phyloP scores from a whole-genome alignment of 2,888 invertebrate genomes.

The Dendrolimus pini region DNA sequence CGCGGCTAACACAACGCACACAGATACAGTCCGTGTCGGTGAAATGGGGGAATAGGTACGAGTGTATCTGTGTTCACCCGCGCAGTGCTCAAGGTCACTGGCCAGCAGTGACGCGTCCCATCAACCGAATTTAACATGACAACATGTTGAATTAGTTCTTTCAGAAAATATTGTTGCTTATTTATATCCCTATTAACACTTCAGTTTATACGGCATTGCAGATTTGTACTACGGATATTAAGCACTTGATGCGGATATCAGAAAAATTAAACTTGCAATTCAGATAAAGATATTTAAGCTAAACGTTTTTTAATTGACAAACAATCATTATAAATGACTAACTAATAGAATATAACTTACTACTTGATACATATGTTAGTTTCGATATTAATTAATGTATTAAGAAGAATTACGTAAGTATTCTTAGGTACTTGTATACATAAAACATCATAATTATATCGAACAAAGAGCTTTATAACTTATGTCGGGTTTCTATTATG shows the following conservation, averaged over 20 bases:
- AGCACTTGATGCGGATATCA: no score
- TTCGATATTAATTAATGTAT: no score
- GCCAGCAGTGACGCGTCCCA: constrained; percentile 48
- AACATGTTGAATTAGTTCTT: constrained; percentile 21
- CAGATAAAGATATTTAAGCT: background rate
- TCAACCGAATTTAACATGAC: constrained; percentile 53
- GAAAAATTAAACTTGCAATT: background rate
- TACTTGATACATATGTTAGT: background rate
- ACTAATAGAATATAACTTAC: background rate
- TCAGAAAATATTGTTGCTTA: background rate
- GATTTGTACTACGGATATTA: no score
- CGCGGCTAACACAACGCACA: constrained; percentile 14
- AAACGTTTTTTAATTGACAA: background rate
- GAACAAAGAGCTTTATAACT: no score
- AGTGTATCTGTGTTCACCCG: constrained; percentile 40
- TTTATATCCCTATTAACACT: no score
- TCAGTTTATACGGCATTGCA: no score
- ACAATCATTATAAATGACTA: background rate
- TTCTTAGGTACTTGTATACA: no score
- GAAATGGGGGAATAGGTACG: constrained; percentile 17
- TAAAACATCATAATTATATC: no score
- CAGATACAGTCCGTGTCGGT: constrained; percentile 17
- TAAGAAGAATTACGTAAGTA: no score
- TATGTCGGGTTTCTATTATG: no score
- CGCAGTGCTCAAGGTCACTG: constrained; percentile 63